Evolutionary conservation across 2,888 invertebrate species (phyloP), one percentile per base, ranked within the genome.

Genomic region (Meteorus cinctellus): DNA sequence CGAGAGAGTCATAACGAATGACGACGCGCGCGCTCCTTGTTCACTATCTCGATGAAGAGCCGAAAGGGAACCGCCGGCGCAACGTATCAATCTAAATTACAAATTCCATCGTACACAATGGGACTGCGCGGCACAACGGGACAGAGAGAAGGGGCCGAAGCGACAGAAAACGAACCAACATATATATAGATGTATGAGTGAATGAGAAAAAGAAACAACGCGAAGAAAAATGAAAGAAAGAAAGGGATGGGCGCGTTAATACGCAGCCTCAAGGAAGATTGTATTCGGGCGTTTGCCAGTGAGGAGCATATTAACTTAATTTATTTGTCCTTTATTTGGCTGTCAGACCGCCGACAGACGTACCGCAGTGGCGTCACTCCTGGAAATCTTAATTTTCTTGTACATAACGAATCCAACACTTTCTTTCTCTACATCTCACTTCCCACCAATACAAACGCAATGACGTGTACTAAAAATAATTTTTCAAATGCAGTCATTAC

Each of bases 41-140:
- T 45, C 74, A 55, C 62, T 78, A 77, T 78, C 74, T 70, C 68
- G 78, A 80, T 79, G 68, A 78, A 75, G 76, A 67, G 75, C 66
- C 75, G 75, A 72, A 77, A 79, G 77, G 63, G 77, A 75, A 67
- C 59, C 48, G 78, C 71, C 75, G 77, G 79, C 80, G 81, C 80
- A 80, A 85, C 85, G 86, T 87, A 88, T 88, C 88, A 88, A 89
- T 88, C 89, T 89, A 89, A 89, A 89, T 89, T 88, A 89, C 87
- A 88, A 88, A 88, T 88, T 88, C 88, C 88, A 87, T 85, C 84
- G 87, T 55, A 55, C 84, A 87, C 88, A 88, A 88, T 88, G 79
- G 81, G 77, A 72, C 74, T 72, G 77, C 63, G 67, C 24, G 72
- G 72, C 59, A 66, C 70, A 66, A 73, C 71, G 68, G 66, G 34